These are phyloP conservation scores for Antechinus flavipes DNA, from an alignment of 2,113 vertebrate genomes.

Conservation along the genomic window DNA sequence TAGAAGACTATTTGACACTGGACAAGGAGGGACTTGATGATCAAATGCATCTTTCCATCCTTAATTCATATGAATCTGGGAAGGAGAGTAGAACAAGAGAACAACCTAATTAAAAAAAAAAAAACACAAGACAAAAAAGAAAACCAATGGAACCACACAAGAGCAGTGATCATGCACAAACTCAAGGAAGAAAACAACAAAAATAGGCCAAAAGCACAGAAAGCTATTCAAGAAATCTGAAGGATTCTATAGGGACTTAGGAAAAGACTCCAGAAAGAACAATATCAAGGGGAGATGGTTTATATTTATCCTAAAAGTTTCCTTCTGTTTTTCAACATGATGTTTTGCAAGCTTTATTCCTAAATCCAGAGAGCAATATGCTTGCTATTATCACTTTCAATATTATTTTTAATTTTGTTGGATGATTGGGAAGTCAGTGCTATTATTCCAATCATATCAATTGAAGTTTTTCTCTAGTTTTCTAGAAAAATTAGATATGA, in stretches of 20 bases:
- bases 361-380: not conserved
- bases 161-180: constrained; percentile 55
- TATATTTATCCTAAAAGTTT: not conserved
- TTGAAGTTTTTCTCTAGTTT: not conserved
- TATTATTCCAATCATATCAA: not conserved
- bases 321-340: constrained; percentile 37
- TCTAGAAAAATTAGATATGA: not conserved
- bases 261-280: not conserved
- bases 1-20: constrained; percentile 52
- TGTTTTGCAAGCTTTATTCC: not conserved
- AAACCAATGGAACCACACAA: constrained; percentile 61
- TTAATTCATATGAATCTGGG: constrained; percentile 62
- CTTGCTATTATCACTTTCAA: not conserved
- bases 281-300: not conserved
- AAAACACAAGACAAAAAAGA: constrained; percentile 47
- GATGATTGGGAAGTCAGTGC: not conserved
- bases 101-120: constrained; percentile 34
- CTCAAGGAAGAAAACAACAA: constrained; percentile 49
- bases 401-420: not conserved
- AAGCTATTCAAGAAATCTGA: not conserved
- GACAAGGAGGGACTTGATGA: constrained; percentile 65
- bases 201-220: not conserved
- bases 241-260: constrained; percentile 17
- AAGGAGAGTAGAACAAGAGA: constrained; percentile 50
- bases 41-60: constrained; percentile 71